phyloP scores from a whole-genome alignment of 2,113 vertebrate species.

The Menidia beryllina region DNA sequence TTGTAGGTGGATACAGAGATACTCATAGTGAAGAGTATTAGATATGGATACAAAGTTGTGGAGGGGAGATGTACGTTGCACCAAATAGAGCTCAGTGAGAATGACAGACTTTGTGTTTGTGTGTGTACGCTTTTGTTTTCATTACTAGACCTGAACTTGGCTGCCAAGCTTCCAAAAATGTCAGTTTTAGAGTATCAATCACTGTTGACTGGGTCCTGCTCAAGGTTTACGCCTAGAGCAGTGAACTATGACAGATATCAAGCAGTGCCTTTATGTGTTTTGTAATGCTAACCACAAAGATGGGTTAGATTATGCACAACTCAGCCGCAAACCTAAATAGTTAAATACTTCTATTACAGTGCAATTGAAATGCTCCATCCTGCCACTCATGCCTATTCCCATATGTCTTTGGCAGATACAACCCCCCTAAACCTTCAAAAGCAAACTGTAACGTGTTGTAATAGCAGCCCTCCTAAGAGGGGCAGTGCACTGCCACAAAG shows the following conservation, averaged over 20 bases:
- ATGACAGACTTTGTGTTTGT: conserved; percentile 53
- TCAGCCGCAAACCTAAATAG: neutral
- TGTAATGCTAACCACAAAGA: conserved; percentile 1
- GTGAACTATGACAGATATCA: conserved; percentile 25
- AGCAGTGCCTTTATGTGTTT: conserved; percentile 12
- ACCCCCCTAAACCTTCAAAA: neutral
- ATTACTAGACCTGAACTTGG: conserved; percentile 35
- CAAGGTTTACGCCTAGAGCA: conserved; percentile 52
- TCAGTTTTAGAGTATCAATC: conserved; percentile 60
- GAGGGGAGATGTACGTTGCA: conserved; percentile 44
- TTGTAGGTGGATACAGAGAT: conserved; percentile 55
- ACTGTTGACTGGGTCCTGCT: conserved; percentile 63
- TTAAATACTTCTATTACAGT: neutral
- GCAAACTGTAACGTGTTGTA: neutral
- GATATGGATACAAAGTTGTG: conserved; percentile 56
- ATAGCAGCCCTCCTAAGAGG: neutral
- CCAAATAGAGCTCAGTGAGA: conserved; percentile 35
- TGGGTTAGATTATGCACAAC: neutral
- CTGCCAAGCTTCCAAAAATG: conserved; percentile 39
- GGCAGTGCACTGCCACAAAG: neutral
- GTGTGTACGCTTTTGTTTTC: conserved; percentile 40
- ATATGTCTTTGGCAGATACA: neutral
- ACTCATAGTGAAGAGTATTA: conserved; percentile 41
- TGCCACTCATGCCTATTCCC: neutral
- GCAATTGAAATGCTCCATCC: neutral